Evolutionary conservation across 2,888 invertebrate genomes (phyloP).

Genomic region (Monoplex corrugatus): DNA sequence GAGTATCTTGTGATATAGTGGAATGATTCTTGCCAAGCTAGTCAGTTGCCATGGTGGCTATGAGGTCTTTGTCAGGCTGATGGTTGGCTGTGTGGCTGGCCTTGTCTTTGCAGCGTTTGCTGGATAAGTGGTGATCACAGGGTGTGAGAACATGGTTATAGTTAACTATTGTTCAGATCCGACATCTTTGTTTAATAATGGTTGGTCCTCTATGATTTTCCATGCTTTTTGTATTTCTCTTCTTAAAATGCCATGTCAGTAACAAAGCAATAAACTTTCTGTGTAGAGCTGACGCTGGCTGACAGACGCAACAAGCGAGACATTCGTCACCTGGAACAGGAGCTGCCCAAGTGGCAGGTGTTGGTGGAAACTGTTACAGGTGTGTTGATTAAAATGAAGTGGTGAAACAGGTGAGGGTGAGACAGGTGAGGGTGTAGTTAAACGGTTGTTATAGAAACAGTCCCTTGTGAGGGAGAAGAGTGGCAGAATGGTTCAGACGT

Average conservation of each 20-base stretch:
- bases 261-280: no score
- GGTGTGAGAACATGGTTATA: no score
- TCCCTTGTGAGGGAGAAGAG: no score
- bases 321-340: conserved; percentile 93
- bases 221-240: conserved; percentile 33
- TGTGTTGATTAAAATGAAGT: conserved; percentile 52
- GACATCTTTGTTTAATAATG: no score
- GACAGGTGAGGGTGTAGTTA: background rate
- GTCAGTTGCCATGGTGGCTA: background rate
- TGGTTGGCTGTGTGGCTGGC: no score
- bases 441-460: no score
- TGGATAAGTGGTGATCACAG: no score
- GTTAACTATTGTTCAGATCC: no score
- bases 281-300: conserved; percentile 76
- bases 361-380: conserved; percentile 91
- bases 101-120: no score
- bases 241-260: background rate
- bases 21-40: background rate
- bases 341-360: conserved; percentile 94
- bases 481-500: no score
- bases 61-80: no score
- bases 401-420: background rate
- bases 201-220: no score
- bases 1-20: background rate
- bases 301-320: conserved; percentile 88